Evolutionary conservation across 1,140 invertebrate species (phyloP), one percentile per base, ranked within the genome.

Genomic region (Orchesella cincta): DNA sequence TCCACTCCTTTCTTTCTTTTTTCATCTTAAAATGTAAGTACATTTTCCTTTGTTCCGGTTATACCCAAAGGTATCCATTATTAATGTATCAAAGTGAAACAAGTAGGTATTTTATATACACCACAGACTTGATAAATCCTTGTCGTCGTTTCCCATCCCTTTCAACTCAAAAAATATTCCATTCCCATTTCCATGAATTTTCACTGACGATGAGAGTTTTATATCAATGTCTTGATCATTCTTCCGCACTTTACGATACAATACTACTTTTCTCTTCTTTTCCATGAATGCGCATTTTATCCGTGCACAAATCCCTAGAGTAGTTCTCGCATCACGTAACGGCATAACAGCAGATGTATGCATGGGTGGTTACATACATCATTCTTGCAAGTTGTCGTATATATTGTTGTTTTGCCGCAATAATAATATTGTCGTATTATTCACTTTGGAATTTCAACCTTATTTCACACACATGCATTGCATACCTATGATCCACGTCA

Each of bases 311-410:
- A 67, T 67, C 62, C 62, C 62, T 67, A 1, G 31, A 29, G 31
- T 67, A 67, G 2, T 67, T 31, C 28, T 31, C 23, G 62, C 62
- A 67, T 67, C 62, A 67, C 62, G 62, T 67, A 67, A 20, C 8
- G 20, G 20, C 39, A 46, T 46, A 20, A 16, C 26, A 67, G 33
- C 1, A 67, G 12, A 67, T 67, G 62, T 29, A 67, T 33, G 31
- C 26, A 67, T 67, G 62, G 54, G 54, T n/a, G 23, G 14, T 57
- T 57, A 8, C 52, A 14, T 57, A 12, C 5, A 3, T 67, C 33
- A 3, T 29, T 14, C 33, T 8, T 67, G 8, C 2, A 14, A 31
- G 8, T 29, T 67, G 5, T 57, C 8, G 26, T 18, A 67, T 5
- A 33, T 18, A n/a, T 31, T 67, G 62, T 62, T 28, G 54, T 5